These are phyloP conservation scores for Noctua pronuba DNA, from an alignment of 2,888 invertebrate genomes.

Conservation along the genomic window DNA sequence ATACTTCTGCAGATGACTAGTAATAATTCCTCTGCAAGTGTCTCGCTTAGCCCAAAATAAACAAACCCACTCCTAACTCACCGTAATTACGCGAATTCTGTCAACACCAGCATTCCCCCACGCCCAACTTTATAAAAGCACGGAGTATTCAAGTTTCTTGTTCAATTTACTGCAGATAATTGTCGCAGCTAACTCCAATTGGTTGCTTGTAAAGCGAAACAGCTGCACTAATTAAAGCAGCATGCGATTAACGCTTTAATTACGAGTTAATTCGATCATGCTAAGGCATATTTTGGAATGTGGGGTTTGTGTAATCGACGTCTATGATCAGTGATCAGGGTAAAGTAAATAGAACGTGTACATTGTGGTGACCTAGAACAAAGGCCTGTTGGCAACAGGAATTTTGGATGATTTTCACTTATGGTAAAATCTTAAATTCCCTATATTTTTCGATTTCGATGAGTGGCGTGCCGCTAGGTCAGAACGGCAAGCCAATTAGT, in stretches of 20 bases:
- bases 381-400: too few species aligned
- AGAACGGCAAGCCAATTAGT: too few species aligned
- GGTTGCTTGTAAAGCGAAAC: slow-evolving; percentile 48
- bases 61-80: slow-evolving; percentile 1
- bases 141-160: slow-evolving; percentile 22
- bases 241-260: slow-evolving; percentile 54
- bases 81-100: slow-evolving; percentile 31
- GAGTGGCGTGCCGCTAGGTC: too few species aligned
- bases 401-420: too few species aligned
- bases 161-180: slow-evolving; percentile 54
- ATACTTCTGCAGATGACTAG: background rate
- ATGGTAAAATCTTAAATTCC: too few species aligned
- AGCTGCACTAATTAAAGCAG: slow-evolving; percentile 61
- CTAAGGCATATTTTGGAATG: slow-evolving; percentile 35
- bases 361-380: too few species aligned
- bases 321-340: background rate
- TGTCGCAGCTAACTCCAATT: slow-evolving; percentile 52
- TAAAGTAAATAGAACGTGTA: background rate
- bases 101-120: slow-evolving; percentile 35
- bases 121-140: slow-evolving; percentile 33
- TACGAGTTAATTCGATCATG: slow-evolving; percentile 58
- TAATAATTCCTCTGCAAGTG: slow-evolving; percentile 9
- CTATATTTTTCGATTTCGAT: too few species aligned
- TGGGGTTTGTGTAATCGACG: slow-evolving; percentile 23
- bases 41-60: slow-evolving; percentile 23